A percentile compares a stretch with the other conserved stretches of the same genome.
Evolutionary conservation across 2,888 invertebrate genomes (phyloP).

Genomic region (Fabriciana adippe): DNA sequence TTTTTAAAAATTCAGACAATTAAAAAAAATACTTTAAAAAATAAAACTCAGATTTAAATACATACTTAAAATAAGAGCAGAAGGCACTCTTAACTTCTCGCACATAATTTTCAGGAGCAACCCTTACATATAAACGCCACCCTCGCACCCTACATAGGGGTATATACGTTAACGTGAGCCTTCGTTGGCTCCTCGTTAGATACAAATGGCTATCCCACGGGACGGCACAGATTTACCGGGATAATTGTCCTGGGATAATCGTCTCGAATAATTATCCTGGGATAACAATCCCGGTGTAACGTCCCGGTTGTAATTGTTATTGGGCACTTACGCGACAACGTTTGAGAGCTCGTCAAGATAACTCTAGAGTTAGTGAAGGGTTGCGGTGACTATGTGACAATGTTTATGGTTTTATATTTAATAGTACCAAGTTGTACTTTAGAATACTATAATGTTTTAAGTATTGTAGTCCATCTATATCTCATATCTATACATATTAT

Average conservation of each 20-base stretch:
- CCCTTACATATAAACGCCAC: constrained; percentile 6
- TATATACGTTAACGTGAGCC: constrained; percentile 48
- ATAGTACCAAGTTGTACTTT: not conserved
- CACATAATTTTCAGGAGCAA: constrained; percentile 12
- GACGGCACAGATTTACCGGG: constrained; percentile 42
- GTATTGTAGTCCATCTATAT: too few species aligned
- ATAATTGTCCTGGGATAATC: constrained; percentile 37
- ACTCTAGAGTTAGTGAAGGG: constrained; percentile 21
- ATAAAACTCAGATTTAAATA: not conserved
- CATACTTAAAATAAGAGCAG: constrained; percentile 9
- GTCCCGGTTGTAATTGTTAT: constrained; percentile 44
- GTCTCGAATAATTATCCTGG: constrained; percentile 32
- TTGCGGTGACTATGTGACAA: constrained; percentile 13
- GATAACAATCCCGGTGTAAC: constrained; percentile 31
- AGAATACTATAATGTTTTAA: too few species aligned
- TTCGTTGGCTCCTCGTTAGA: constrained; percentile 68
- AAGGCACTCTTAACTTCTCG: constrained; percentile 12
- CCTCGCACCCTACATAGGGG: constrained; percentile 41
- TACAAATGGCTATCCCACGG: constrained; percentile 40
- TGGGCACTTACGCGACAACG: constrained; percentile 35
- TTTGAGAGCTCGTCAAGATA: constrained; percentile 33
- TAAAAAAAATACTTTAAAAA: not conserved
- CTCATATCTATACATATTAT: too few species aligned
- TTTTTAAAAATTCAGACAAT: not conserved
- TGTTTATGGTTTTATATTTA: constrained; percentile 11